Evolutionary conservation across 2,113 vertebrate species (phyloP), one percentile per base, ranked within the genome.

Genomic region (Archocentrus centrarchus): DNA sequence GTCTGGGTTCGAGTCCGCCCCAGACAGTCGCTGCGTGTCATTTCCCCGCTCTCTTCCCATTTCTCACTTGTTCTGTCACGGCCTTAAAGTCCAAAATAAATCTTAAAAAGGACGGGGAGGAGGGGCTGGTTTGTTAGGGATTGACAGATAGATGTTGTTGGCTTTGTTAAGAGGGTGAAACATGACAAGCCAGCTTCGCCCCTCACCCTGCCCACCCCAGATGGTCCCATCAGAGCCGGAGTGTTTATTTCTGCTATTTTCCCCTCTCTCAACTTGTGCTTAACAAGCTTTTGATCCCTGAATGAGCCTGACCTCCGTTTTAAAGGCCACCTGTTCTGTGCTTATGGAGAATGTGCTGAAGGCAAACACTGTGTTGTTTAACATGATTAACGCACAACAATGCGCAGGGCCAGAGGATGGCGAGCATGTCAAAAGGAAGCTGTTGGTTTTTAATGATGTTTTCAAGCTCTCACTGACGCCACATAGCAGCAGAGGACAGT

Each of bases 361-460:
- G 83, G 83, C 89, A 59, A 90, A 88, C 84, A 22, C 79, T 11
- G 77, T 83, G 84, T 78, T 91, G 89, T 88, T 93, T 92, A 90
- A 89, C 80, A 80, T 68, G 83, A 91, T 89, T 91, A 89, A 70
- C 75, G 59, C 70, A 50, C 80, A 80, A 88, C 82, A 88, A 66
- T 82, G 66, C 39, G 7, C 15, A 7, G 85, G 61, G 55, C 47
- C 50, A 41, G 77, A 32, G 77, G 58, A 64, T 27, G 77, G 60
- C 35, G 77, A 24, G 75, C 30, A 2, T 22, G 79, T 92, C 80
- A 82, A 87, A 92, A 57, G 84, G 86, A 84, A 62, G 83, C 89
- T 77, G 88, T 92, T 87, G 86, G 88, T 77, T 92, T 93, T 95
- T 94, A 92, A 94, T 91, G 84, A 89, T 88, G 92, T 92, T 86